phyloP scores from a whole-genome alignment of 1,140 invertebrate genomes.

The Lepidurus couesii region DNA sequence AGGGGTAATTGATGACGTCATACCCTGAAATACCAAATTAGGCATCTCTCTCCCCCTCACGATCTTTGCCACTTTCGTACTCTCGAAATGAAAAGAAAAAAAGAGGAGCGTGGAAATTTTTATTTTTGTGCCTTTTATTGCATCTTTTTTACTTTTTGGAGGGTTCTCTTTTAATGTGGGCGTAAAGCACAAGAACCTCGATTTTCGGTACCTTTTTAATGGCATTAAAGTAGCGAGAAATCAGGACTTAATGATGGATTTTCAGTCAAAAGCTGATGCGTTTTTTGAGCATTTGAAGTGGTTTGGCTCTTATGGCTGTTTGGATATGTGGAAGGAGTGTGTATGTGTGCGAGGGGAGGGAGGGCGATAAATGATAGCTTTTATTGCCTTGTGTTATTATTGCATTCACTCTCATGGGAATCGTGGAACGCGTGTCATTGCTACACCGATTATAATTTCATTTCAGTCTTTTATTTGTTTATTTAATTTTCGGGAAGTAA shows the following conservation, averaged over 20 bases:
- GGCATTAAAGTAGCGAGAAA: neutral
- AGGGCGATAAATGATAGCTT: neutral
- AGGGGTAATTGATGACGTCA: neutral
- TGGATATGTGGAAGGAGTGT: neutral
- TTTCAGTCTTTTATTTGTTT: neutral
- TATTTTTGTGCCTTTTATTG: neutral
- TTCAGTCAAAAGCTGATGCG: neutral
- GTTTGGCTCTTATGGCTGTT: neutral
- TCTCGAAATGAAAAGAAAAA: too few species aligned
- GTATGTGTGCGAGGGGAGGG: neutral
- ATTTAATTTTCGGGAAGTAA: too few species aligned
- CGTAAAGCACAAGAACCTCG: neutral
- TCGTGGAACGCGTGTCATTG: slow-evolving; percentile 3
- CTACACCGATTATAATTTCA: neutral
- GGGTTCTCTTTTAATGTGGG: neutral
- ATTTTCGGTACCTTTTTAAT: neutral
- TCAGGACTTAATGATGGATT: neutral
- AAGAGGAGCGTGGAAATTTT: too few species aligned
- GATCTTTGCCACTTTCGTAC: neutral
- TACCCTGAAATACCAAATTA: neutral
- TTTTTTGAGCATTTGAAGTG: neutral
- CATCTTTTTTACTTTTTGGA: neutral
- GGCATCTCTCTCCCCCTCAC: neutral
- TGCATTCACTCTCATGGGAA: neutral
- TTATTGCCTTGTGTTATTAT: slow-evolving; percentile 22